These are phyloP conservation scores for Lichenostomus cassidix DNA, from an alignment of 2,113 vertebrate species.

Conservation along the genomic window DNA sequence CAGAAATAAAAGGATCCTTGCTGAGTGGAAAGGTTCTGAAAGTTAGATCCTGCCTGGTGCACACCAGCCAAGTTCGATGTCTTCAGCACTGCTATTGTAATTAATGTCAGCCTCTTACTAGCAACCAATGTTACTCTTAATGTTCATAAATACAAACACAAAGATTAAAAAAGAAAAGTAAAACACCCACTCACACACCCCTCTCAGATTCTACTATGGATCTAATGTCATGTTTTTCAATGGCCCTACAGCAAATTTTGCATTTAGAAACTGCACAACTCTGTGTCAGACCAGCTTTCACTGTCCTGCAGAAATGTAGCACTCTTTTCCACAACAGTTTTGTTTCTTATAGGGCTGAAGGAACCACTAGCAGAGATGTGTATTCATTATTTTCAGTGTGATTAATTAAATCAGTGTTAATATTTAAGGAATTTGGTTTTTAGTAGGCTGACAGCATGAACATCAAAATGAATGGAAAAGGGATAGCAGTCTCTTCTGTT, in stretches of 20 bases:
- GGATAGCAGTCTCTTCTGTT: not conserved
- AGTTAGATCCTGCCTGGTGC: not conserved
- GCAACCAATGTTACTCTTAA: not conserved
- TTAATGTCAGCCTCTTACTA: not conserved
- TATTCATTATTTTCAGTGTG: not conserved
- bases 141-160: not conserved
- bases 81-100: not conserved
- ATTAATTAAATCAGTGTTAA: not conserved
- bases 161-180: not conserved
- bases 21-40: not conserved
- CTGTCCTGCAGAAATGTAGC: not conserved
- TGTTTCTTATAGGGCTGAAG: not conserved
- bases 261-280: not conserved
- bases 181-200: rapidly evolving
- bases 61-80: not conserved
- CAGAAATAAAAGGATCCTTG: not conserved
- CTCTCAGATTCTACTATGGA: not conserved
- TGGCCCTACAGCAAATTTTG: not conserved
- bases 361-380: not conserved
- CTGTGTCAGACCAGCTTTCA: not conserved
- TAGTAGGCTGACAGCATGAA: not conserved
- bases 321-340: not conserved
- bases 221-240: not conserved
- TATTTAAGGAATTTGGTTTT: not conserved
- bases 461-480: not conserved